Base-by-base conservation (phyloP, 2,888 invertebrate genomes). In the Leptura quadrifasciata region DNA sequence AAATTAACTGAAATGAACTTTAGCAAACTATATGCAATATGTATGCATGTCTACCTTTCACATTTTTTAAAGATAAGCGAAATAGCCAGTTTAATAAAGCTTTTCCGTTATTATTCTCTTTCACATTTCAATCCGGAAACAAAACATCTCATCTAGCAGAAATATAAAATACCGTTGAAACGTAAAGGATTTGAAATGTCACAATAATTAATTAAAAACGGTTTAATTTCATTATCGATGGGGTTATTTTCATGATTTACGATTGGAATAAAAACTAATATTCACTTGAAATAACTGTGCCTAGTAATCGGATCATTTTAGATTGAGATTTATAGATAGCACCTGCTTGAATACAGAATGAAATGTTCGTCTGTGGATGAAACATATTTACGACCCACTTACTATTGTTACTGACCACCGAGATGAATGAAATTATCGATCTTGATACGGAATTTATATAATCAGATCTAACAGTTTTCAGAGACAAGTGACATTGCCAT, bases 381-480 rank as follows among this genome's bases (percentile, higher is more conserved):
- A 69, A 57, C 69, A 57, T 69, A 69, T 57, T 69, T 69, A 57
- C 31, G 69, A 69, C 69, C 69, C 20, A 69, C 52, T 57, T 69
- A 67, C 55, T 55, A 67, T 67, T 54, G 67, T 67, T 55, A 21
- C 47, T 47, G 18, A 17, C 35, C 12, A 64, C 8, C 10, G 39
- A 64, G 47, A 21, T 47, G 20, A 47, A 47, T 64, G 20, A 39
- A 47, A 47, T 31, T 64, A 47, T 47, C 18, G 20, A 15, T 47
- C 10, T 39, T 4, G 39, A 64, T 47, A 64, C 12, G 47, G 21
- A 47, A 64, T 63, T 35, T 63, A 67, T 67, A 67, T 39, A 54
- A 24, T 54, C 55, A 67, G 21, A 18, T 54, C 54, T 67, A 55
- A 67, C 54, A 54, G 55, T 6, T 55, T 55, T 52, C 17, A 52